Evolutionary conservation across 2,797 vertebrate genomes (phyloP).

Genomic region (Argya squamiceps): DNA sequence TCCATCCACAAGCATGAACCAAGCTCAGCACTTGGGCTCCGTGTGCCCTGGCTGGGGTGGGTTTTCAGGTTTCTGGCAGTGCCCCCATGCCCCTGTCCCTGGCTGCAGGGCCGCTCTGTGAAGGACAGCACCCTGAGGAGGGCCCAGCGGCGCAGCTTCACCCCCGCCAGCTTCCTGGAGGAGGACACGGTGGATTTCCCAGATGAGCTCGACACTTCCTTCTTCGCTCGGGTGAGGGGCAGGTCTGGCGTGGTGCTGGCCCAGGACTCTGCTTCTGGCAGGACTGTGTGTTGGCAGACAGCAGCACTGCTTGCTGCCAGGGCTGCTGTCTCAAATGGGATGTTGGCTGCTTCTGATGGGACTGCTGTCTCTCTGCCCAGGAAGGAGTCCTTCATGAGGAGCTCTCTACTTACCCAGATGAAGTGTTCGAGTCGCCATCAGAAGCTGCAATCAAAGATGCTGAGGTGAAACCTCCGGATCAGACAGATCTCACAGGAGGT

Average conservation of each 20-base stretch:
- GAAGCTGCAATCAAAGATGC: constrained; percentile 88
- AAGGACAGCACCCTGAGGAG: constrained; percentile 80
- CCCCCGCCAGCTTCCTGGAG: constrained; percentile 89
- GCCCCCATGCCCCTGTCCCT: not conserved
- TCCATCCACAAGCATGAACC: not conserved
- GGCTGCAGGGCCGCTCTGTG: constrained; percentile 85
- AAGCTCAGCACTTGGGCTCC: not conserved
- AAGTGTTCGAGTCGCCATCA: constrained; percentile 93
- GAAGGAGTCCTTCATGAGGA: constrained; percentile 93
- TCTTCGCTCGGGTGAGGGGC: constrained; percentile 89
- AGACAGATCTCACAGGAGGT: constrained; percentile 87
- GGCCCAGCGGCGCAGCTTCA: constrained; percentile 87
- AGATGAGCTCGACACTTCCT: constrained; percentile 95
- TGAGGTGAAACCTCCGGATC: constrained; percentile 78
- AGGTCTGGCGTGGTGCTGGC: not conserved
- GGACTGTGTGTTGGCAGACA: not conserved
- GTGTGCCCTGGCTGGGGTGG: not conserved
- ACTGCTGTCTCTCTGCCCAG: constrained; percentile 75
- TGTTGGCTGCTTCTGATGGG: not conserved
- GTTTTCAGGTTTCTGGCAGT: not conserved
- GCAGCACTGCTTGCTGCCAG: not conserved
- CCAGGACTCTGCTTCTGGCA: not conserved
- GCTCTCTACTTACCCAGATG: constrained; percentile 91
- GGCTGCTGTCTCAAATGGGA: not conserved
- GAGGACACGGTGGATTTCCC: constrained; percentile 92